Evolutionary conservation across 2,888 invertebrate genomes (phyloP).

Genomic region (Lithophane socia): DNA sequence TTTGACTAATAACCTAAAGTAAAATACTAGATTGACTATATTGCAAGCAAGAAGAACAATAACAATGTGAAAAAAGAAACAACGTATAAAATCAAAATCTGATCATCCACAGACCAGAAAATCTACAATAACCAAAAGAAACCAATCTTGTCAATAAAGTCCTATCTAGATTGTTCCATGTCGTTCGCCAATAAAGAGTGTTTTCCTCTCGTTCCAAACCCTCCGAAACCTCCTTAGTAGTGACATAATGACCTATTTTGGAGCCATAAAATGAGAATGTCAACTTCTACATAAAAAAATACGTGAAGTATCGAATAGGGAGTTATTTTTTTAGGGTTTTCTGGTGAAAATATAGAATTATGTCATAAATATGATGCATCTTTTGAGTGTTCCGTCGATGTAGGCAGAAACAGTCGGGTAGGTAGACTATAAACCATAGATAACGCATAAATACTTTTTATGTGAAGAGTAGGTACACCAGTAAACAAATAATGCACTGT

Average conservation of each 20-base stretch:
- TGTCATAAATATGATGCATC: background rate
- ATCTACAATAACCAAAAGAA: conserved; percentile 7
- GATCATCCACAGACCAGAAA: conserved; percentile 14
- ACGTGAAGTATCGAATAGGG: conserved; percentile 23
- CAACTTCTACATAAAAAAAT: conserved; percentile 44
- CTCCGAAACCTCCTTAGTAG: conserved; percentile 36
- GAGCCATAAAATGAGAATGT: conserved; percentile 49
- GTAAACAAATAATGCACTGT: too few relatives aligned
- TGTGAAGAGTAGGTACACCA: too few relatives aligned
- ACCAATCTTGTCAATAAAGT: conserved; percentile 35
- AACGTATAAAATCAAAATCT: conserved; percentile 6
- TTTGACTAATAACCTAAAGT: background rate
- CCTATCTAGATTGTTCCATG: conserved; percentile 19
- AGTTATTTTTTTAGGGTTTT: conserved; percentile 15
- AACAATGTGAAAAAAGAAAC: too few relatives aligned
- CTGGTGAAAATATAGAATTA: conserved; percentile 1
- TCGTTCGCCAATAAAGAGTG: conserved; percentile 13
- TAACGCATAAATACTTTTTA: too few relatives aligned
- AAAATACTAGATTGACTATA: background rate
- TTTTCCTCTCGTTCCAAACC: conserved; percentile 24
- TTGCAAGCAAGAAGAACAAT: too few relatives aligned
- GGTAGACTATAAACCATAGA: too few relatives aligned
- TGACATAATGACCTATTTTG: conserved; percentile 56
- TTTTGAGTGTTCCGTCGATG: too few relatives aligned
- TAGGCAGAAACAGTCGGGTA: too few relatives aligned